phyloP scores from a whole-genome alignment of 2,113 vertebrate genomes.

The Cygnus atratus region DNA sequence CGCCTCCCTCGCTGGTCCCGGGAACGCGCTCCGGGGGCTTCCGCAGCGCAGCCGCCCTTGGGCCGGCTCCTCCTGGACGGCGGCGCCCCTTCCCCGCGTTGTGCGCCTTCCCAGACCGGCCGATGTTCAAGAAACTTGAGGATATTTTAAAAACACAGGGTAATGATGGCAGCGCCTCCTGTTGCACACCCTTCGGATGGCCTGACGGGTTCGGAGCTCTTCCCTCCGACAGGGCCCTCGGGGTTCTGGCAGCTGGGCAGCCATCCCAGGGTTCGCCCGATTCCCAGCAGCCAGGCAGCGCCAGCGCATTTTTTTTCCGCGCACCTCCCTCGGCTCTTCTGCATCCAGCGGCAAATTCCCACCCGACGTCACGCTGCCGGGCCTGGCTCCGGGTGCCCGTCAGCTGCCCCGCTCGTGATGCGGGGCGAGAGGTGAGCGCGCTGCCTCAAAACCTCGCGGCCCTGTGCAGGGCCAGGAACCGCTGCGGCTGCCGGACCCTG shows the following conservation, averaged over 20 bases:
- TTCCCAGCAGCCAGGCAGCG: fast-evolving
- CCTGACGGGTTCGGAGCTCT: fast-evolving
- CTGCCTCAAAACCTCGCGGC: not conserved
- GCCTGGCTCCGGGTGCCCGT: not conserved
- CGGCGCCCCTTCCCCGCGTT: not conserved
- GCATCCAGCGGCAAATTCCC: not conserved
- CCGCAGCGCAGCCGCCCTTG: not conserved
- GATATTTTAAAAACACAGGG: not conserved
- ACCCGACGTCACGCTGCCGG: fast-evolving
- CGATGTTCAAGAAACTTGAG: not conserved
- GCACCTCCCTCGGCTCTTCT: not conserved
- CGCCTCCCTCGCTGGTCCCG: not conserved
- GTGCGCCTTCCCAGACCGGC: not conserved
- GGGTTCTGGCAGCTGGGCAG: not conserved
- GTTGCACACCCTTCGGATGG: not conserved
- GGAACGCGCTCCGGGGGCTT: not conserved
- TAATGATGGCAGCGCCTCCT: not conserved
- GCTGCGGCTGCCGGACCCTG: not conserved
- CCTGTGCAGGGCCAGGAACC: not conserved
- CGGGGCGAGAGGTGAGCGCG: not conserved
- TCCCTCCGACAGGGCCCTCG: not conserved
- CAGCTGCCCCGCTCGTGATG: not conserved
- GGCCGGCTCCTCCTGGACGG: not conserved
- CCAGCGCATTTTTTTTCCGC: not conserved
- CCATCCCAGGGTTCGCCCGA: not conserved